Evolutionary conservation across 2,888 invertebrate species (phyloP), one percentile per base, ranked within the genome.

Genomic region (Ormyrus nitidulus): DNA sequence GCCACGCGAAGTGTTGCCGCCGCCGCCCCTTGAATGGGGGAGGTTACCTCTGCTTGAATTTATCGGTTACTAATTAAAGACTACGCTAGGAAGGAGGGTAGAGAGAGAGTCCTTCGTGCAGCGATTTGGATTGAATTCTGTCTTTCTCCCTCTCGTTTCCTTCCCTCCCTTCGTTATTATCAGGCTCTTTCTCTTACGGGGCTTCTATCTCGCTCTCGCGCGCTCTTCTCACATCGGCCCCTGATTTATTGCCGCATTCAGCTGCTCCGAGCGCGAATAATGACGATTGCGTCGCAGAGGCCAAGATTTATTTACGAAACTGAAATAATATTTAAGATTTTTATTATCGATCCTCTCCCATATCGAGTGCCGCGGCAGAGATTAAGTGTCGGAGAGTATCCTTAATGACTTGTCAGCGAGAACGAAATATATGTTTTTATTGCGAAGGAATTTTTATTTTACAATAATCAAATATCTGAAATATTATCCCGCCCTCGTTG

Each of bases 11-110:
- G 46, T 62, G 58, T 19, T 8, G 56, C 48, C n/a, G 34, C 51
- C 11, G 34, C 48, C 13, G 19, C 54, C 54, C 13, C 11, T 10
- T 48, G 58, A 75, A 81, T 77, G 83, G 81, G 84, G 84, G 84
- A 83, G 85, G 84, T 83, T 83, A 83, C 82, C 64, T 70, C 70
- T 73, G 81, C 72, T 81, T 83, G 81, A 86, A 87, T 86, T 87
- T 87, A 87, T 87, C 84, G 86, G 85, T 84, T 85, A 84, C 85
- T 87, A 86, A 87, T 87, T 87, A 87, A 86, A 86, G 86, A 85
- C 84, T 85, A 81, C 84, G 85, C 82, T 82, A 83, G 81, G 81
- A 83, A 84, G 85, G 84, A 84, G 84, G 83, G 83, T 83, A 83
- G 73, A 19, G 19, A 19, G 19, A 19, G 19, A 73, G 65, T 77